Evolutionary conservation across 2,888 invertebrate genomes (phyloP).

Genomic region (Caenorhabditis sp.): DNA sequence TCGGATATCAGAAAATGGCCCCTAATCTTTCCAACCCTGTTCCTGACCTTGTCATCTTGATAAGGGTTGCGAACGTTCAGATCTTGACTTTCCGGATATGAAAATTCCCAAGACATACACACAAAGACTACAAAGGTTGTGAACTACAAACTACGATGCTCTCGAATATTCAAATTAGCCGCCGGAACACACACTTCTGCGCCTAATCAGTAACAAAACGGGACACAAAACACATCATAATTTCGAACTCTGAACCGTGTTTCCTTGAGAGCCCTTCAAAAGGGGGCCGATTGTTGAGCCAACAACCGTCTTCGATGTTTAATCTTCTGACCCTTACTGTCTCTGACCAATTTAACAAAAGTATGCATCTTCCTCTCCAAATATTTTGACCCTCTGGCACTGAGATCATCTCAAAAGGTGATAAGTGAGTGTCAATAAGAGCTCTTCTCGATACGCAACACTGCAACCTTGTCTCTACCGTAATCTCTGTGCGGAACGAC

Average conservation of each 20-base stretch:
- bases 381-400: slow-evolving; percentile 40
- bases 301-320: slow-evolving; percentile 54
- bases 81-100: background rate
- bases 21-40: too few species aligned
- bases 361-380: slow-evolving; percentile 22
- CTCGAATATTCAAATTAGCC: background rate
- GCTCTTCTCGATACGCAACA: slow-evolving; percentile 46
- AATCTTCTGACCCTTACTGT: slow-evolving; percentile 54
- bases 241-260: slow-evolving; percentile 57
- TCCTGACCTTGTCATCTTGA: too few species aligned
- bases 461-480: slow-evolving; percentile 50
- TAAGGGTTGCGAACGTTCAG: background rate
- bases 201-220: slow-evolving; percentile 32
- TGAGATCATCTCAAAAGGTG: slow-evolving; percentile 43
- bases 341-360: slow-evolving; percentile 50
- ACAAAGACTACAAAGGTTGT: background rate
- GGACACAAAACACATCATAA: slow-evolving; percentile 47
- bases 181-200: background rate
- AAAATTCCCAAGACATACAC: background rate
- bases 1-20: too few species aligned
- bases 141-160: slow-evolving; percentile 11
- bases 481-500: slow-evolving; percentile 35
- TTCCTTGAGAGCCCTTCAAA: slow-evolving; percentile 54
- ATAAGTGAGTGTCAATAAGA: slow-evolving; percentile 55
- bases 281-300: slow-evolving; percentile 44